phyloP scores from a whole-genome alignment of 2,797 vertebrate species.

The Ptychobarbus kaznakovi region DNA sequence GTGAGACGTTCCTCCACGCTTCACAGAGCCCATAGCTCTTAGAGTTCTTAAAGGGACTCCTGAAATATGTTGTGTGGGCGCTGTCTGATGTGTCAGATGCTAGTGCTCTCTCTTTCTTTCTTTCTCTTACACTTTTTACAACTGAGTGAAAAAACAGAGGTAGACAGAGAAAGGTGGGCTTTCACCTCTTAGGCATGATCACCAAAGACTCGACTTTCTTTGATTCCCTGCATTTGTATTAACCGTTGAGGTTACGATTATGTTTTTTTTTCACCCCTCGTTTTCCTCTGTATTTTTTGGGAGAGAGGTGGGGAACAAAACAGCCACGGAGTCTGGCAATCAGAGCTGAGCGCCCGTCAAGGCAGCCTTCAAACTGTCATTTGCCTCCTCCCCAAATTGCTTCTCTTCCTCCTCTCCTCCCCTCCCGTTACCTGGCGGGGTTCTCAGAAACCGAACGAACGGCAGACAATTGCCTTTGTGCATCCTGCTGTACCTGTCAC shows the following conservation, averaged over 20 bases:
- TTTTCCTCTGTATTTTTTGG: slow-evolving; percentile 64
- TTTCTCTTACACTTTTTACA: slow-evolving; percentile 33
- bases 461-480: slow-evolving; percentile 72
- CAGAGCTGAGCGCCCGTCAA: slow-evolving; percentile 74
- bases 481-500: slow-evolving; percentile 74
- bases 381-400: slow-evolving; percentile 77
- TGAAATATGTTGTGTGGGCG: slow-evolving; percentile 44
- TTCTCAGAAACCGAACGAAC: slow-evolving; percentile 66
- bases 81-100: slow-evolving; percentile 60
- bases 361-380: slow-evolving; percentile 79
- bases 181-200: slow-evolving; percentile 44
- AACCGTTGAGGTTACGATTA: slow-evolving; percentile 73
- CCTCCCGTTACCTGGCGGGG: slow-evolving; percentile 70
- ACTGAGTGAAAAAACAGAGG: not conserved
- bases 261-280: slow-evolving; percentile 64
- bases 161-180: slow-evolving; percentile 54
- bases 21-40: slow-evolving; percentile 31
- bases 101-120: slow-evolving; percentile 49
- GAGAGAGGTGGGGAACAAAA: slow-evolving; percentile 62
- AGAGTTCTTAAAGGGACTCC: slow-evolving; percentile 36
- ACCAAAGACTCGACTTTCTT: slow-evolving; percentile 56
- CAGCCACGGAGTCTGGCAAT: slow-evolving; percentile 70
- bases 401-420: slow-evolving; percentile 61
- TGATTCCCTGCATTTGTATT: slow-evolving; percentile 66
- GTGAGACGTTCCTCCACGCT: slow-evolving; percentile 17